A percentile compares a stretch with the other conserved stretches of the same genome.
phyloP scores from a whole-genome alignment of 2,797 vertebrate species.

The Serranus cabrilla region DNA sequence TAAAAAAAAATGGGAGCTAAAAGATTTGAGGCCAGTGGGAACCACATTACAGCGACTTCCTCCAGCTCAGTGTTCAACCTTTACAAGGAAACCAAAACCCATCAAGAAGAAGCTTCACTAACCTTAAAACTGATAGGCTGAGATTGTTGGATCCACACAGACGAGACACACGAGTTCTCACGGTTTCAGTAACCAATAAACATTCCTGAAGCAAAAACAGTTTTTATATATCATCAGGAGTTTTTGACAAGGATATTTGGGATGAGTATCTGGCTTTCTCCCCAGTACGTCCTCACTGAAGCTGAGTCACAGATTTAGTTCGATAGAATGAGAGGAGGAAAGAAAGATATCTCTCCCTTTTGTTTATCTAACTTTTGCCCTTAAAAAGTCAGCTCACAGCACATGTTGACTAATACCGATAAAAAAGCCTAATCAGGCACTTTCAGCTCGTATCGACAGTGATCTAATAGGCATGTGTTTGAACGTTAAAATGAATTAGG shows the following conservation, averaged over 20 bases:
- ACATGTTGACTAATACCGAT: constrained; percentile 70
- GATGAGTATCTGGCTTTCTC: constrained; percentile 62
- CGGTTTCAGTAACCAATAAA: constrained; percentile 66
- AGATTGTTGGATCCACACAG: constrained; percentile 60
- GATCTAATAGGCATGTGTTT: constrained; percentile 77
- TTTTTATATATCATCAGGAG: constrained; percentile 72
- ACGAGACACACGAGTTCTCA: constrained; percentile 60
- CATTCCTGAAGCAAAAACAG: constrained; percentile 69
- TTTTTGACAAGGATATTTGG: constrained; percentile 75
- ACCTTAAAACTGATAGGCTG: constrained; percentile 63
- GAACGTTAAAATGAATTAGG: constrained; percentile 77
- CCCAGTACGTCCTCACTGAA: constrained; percentile 62
- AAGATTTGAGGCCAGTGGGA: constrained; percentile 58
- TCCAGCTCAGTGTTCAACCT: constrained; percentile 41
- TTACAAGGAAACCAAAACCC: constrained; percentile 54
- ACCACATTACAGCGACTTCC: constrained; percentile 58
- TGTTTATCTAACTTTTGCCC: constrained; percentile 73
- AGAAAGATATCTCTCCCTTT: constrained; percentile 39
- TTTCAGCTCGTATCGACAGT: constrained; percentile 58
- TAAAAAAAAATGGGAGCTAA: constrained; percentile 53
- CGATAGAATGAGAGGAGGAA: constrained; percentile 24
- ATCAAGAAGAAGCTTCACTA: constrained; percentile 59
- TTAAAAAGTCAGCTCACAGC: constrained; percentile 57
- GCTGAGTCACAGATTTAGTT: constrained; percentile 67
- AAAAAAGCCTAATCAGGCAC: constrained; percentile 72